A percentile compares a stretch with the other conserved stretches of the same genome.
phyloP scores from a whole-genome alignment of 2,113 vertebrate species.

The Varanus komodoensis region DNA sequence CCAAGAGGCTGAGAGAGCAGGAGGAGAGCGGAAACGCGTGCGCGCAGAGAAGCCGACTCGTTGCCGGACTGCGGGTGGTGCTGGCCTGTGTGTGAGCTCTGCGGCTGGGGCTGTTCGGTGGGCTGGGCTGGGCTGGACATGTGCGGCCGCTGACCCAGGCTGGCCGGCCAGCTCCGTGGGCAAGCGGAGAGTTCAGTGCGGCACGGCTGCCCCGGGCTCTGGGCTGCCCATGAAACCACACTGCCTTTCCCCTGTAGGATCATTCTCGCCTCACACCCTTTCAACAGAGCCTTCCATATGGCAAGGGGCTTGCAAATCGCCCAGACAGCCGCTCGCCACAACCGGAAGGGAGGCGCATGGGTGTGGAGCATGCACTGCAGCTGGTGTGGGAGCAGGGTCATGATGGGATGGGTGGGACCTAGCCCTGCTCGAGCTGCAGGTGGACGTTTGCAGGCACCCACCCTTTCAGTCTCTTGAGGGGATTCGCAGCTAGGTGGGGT shows the following conservation, averaged over 20 bases:
- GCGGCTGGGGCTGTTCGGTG: neutral
- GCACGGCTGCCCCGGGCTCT: too few relatives aligned
- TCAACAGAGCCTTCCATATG: neutral
- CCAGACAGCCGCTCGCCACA: too few relatives aligned
- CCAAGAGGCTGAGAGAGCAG: neutral
- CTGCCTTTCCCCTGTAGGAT: neutral
- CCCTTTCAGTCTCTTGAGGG: neutral
- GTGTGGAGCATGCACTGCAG: neutral
- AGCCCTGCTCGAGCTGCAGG: neutral
- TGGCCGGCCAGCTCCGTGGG: neutral
- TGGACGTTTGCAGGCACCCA: too few relatives aligned
- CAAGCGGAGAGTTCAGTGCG: neutral
- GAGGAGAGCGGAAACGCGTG: neutral
- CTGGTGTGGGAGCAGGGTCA: neutral
- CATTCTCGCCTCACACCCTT: neutral
- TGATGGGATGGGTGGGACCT: neutral
- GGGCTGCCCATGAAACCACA: too few relatives aligned
- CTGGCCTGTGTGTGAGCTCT: too few relatives aligned
- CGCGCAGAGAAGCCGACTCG: neutral
- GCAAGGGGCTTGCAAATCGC: neutral
- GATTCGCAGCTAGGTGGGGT: neutral
- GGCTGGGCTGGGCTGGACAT: neutral
- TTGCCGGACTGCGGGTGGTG: neutral
- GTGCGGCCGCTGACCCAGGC: neutral
- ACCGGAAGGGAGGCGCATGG: neutral